Base-by-base conservation (phyloP, 2,888 invertebrate species). In the Phoenoteleia sp. region DNA sequence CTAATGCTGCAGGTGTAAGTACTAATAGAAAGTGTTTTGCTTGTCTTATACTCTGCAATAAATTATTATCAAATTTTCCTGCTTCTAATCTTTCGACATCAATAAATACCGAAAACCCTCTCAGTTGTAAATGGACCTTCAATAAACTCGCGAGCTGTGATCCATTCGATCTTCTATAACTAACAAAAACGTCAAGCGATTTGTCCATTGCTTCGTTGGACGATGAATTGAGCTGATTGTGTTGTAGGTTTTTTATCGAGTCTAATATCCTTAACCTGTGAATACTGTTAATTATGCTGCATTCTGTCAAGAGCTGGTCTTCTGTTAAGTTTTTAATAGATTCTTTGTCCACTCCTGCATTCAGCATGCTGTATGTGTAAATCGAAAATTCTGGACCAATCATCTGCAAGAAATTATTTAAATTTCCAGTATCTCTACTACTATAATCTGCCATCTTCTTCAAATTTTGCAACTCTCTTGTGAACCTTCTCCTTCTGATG, bases 31-130 rank as follows among this genome's bases (percentile, higher is more conserved):
- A 99, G 94, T 99, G 98, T 94, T 98, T 98, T 17, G 99, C 99
- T 92, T 99, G 98, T 89, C 97, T 96, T 93, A 99, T 99, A 94
- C 99, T 99, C 94, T 99, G 98, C 86, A 99, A 95, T 60, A 99
- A 95, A 93, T 99, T 99, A 93, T 99, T 99, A 94, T 99, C 99
- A 94, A 99, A 99, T 94, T 99, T 99, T 47, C 99, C 99, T 25
- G 99, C 99, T 94, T 99, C 98, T 84, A 99, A 94, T 89, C 99
- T 95, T 94, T 99, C 99, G 75, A 99, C 99, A 92, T 99, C 99
- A 88, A 99, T 99, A 94, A 99, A 99, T 25, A 99, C 99, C 25
- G 98, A 97, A 94, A 99, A 99, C 0, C 99, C 99, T 90, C 99
- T 95, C 82, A 99, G 94, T 94, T 99, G 99, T 62, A 99, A 95